These are phyloP conservation scores for Bucco capensis DNA, from an alignment of 2,113 vertebrate genomes.

Conservation along the genomic window DNA sequence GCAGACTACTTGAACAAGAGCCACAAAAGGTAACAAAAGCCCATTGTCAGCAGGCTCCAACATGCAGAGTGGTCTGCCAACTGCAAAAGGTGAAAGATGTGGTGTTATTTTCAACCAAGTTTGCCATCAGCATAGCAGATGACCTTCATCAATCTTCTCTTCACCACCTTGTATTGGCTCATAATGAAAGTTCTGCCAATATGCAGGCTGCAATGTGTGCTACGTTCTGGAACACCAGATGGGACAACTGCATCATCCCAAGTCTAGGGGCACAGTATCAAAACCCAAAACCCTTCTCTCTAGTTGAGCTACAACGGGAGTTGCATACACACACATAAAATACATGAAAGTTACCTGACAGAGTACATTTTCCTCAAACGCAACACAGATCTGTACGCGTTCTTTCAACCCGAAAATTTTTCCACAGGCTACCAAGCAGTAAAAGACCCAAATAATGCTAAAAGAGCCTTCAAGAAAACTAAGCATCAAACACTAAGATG, in stretches of 20 bases:
- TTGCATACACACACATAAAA: not conserved
- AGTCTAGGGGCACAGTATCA: not conserved
- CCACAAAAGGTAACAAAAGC: not conserved
- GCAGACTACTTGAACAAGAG: not conserved
- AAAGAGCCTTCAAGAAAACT: not conserved
- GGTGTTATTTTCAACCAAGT: not conserved
- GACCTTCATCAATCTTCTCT: not conserved
- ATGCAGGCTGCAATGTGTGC: accelerated
- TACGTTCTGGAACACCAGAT: not conserved
- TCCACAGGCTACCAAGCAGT: not conserved
- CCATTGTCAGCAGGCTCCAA: not conserved
- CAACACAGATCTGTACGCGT: not conserved
- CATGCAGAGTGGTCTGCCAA: not conserved
- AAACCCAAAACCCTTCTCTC: not conserved
- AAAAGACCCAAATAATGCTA: not conserved
- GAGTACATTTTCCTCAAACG: not conserved
- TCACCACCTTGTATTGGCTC: not conserved
- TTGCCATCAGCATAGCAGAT: not conserved
- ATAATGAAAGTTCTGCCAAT: not conserved
- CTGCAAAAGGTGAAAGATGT: not conserved
- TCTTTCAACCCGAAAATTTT: not conserved
- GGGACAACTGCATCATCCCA: not conserved
- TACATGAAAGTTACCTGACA: conserved; percentile 30
- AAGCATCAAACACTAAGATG: not conserved
- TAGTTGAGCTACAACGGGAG: not conserved